These are phyloP conservation scores for Zaprionus obscuricornis DNA, from an alignment of 2,888 invertebrate genomes.

Conservation along the genomic window DNA sequence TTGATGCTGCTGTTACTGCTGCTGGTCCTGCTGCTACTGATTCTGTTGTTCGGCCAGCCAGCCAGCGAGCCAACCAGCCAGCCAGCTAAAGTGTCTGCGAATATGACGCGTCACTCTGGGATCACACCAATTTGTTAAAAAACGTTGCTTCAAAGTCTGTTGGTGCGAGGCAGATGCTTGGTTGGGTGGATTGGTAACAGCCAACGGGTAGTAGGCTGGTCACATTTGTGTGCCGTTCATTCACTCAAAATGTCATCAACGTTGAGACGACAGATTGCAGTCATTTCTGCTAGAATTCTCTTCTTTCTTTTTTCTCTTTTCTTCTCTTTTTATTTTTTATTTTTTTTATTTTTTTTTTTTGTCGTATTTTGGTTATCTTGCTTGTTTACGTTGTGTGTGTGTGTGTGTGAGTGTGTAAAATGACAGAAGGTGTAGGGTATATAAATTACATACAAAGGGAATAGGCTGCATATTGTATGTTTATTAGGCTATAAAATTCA, in stretches of 20 bases:
- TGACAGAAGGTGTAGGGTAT: constrained; percentile 33
- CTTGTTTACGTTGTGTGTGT: constrained; percentile 31
- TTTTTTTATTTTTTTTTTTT: constrained; percentile 37
- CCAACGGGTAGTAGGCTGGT: constrained; percentile 63
- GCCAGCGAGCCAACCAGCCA: constrained; percentile 70
- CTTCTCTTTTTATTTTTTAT: constrained; percentile 18
- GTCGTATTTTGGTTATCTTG: constrained; percentile 45
- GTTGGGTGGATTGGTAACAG: constrained; percentile 1
- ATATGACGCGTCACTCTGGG: constrained; percentile 76
- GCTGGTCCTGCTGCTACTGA: constrained; percentile 17
- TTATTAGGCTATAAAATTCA: too few relatives aligned
- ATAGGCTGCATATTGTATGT: background rate
- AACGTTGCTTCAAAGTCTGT: constrained; percentile 37
- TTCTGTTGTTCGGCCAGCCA: constrained; percentile 42
- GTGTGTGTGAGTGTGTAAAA: constrained; percentile 4
- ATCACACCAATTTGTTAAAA: constrained; percentile 80
- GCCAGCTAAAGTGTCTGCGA: constrained; percentile 74
- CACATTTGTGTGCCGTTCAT: constrained; percentile 70
- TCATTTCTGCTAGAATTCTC: constrained; percentile 60
- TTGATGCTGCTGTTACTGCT: constrained; percentile 23
- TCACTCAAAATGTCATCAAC: constrained; percentile 80
- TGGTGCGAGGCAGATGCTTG: background rate
- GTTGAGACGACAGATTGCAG: constrained; percentile 79
- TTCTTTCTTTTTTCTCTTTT: constrained; percentile 22
- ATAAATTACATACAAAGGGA: too few relatives aligned